Evolutionary conservation across 2,888 invertebrate genomes (phyloP).

Genomic region (Eristalis tenax): DNA sequence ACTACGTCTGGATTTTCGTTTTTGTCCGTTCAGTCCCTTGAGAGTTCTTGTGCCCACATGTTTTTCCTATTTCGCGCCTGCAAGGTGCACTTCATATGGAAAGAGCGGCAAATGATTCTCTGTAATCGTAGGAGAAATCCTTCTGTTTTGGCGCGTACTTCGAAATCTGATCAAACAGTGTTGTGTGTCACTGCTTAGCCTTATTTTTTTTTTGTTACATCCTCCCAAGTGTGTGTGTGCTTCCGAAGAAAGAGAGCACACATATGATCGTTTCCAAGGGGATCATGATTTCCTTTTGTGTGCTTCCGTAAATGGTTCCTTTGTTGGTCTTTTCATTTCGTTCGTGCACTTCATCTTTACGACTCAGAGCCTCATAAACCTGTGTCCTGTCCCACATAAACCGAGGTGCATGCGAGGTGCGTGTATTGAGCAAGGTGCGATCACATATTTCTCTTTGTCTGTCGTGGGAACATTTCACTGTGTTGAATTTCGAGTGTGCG

Average conservation of each 20-base stretch:
- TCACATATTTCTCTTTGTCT: conserved; percentile 26
- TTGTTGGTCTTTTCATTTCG: conserved; percentile 36
- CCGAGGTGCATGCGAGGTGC: conserved; percentile 64
- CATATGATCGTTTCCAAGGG: conserved; percentile 27
- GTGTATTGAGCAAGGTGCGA: conserved; percentile 69
- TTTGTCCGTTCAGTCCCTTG: neutral
- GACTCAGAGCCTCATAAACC: conserved; percentile 53
- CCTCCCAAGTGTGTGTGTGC: conserved; percentile 9
- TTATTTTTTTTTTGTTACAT: neutral
- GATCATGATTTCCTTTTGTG: conserved; percentile 64
- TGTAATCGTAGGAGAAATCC: conserved; percentile 4
- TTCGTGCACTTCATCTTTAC: conserved; percentile 18
- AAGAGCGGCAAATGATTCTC: conserved; percentile 55
- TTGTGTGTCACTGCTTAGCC: neutral
- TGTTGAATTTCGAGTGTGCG: conserved; percentile 21
- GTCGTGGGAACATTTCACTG: conserved; percentile 49
- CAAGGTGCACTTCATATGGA: conserved; percentile 42
- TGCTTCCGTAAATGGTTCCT: conserved; percentile 56
- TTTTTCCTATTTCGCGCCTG: conserved; percentile 9
- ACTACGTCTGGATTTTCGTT: neutral
- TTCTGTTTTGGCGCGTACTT: conserved; percentile 63
- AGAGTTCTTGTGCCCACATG: conserved; percentile 4
- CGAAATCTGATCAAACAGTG: conserved; percentile 43
- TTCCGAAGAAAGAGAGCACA: conserved; percentile 29
- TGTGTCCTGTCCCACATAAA: conserved; percentile 64